These are phyloP conservation scores for Diarsia dahlii DNA, from an alignment of 2,888 invertebrate genomes.

Conservation along the genomic window DNA sequence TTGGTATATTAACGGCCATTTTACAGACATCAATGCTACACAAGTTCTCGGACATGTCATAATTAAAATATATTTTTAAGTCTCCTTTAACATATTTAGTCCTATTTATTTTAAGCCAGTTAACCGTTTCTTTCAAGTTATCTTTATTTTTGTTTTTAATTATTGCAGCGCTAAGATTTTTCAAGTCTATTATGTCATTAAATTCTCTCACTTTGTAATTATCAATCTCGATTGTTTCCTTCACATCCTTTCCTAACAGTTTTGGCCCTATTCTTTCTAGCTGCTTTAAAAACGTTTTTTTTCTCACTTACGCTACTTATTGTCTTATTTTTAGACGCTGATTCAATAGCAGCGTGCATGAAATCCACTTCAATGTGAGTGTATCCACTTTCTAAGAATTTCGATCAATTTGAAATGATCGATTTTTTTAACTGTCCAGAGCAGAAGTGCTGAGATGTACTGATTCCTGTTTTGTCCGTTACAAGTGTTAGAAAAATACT, in stretches of 20 bases:
- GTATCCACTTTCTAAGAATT: conserved; percentile 12
- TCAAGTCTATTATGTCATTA: too few species aligned
- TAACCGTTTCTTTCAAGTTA: neutral
- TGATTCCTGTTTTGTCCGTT: conserved; percentile 46
- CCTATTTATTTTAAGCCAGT: conserved; percentile 4
- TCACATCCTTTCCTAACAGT: neutral
- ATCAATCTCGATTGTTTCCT: neutral
- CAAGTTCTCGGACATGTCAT: conserved; percentile 19
- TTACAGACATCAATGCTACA: conserved; percentile 6
- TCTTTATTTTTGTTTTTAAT: neutral
- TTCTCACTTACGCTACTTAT: conserved; percentile 37
- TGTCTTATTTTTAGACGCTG: conserved; percentile 31
- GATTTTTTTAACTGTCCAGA: conserved; percentile 44
- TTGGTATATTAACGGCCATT: neutral
- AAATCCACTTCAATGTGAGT: neutral
- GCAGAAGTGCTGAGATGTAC: conserved; percentile 43
- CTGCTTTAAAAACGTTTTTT: conserved; percentile 2
- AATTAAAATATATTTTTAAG: conserved; percentile 12
- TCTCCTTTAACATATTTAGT: conserved; percentile 14
- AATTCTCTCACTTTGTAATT: neutral
- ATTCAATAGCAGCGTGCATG: conserved; percentile 34
- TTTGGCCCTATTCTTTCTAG: neutral
- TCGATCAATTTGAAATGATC: conserved; percentile 35
- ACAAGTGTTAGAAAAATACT: conserved; percentile 42
- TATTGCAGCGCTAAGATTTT: neutral